Evolutionary conservation across 2,113 vertebrate genomes (phyloP), one percentile per base, ranked within the genome.

Genomic region (Nycticebus coucang): DNA sequence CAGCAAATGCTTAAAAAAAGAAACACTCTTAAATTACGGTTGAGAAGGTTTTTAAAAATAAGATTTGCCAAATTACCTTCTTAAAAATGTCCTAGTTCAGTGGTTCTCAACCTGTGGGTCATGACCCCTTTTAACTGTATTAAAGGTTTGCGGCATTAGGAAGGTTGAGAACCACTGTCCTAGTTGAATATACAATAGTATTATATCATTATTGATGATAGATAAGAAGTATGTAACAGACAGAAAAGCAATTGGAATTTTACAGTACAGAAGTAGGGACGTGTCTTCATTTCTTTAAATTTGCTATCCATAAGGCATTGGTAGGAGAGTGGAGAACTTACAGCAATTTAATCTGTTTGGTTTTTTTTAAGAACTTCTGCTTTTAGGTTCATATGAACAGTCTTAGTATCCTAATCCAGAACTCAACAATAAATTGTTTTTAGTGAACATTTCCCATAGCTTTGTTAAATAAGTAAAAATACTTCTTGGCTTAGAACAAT

Each of bases 21-120:
- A 77, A 92, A 64, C 4, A 72, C 60, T 95, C 92, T 97, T 85
- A 79, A 77, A 77, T 60, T 66, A 77, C 94, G 41, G 30, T 77
- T 93, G 69, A 89, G 57, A 96, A 66, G 11, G 71, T 92, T 93
- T 94, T 72, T 22, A 77, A 68, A 96, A 89, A 62, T 60, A 94
- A 33, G 45, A 71, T 87, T 90, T 83, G 17, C 53, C 53, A 59
- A 95, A 92, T 96, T 91, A 33, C 37, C 69, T 95, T 91, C 19
- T 90, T 94, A 90, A 92, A 94, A 89, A 81, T 89, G 59, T 80
- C 26, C 50, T 50, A 57, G 18, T 64, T 50, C 45, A 50, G 45
- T 10, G 45, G 45, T 50, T 50, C 45, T 50, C 45, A 50, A 50
- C 45, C 45, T 50, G 45, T 50, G 45, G 45, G 45, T 50, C 10